phyloP scores from a whole-genome alignment of 2,888 invertebrate genomes.

The Agonopterix heracliana region DNA sequence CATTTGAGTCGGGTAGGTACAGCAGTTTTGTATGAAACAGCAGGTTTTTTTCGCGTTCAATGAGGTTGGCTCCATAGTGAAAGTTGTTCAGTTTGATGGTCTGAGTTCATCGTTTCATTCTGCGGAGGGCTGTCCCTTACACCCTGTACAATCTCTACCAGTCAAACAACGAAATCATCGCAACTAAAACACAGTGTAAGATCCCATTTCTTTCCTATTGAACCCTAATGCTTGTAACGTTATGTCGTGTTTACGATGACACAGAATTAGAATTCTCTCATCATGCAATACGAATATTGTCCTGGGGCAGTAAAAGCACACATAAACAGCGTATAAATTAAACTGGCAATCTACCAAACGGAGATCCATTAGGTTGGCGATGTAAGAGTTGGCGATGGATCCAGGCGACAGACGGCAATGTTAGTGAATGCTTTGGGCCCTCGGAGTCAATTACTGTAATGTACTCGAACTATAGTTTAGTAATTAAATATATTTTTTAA shows the following conservation, averaged over 20 bases:
- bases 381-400: constrained; percentile 20
- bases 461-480: too few relatives aligned
- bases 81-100: too few relatives aligned
- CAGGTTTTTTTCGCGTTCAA: too few relatives aligned
- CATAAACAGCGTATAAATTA: constrained; percentile 47
- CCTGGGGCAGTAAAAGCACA: constrained; percentile 37
- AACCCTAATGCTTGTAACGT: constrained; percentile 13
- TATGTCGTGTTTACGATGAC: constrained; percentile 43
- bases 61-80: too few relatives aligned
- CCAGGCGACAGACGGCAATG: constrained; percentile 34
- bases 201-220: not conserved
- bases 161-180: too few relatives aligned
- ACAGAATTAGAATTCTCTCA: constrained; percentile 50
- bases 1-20: too few relatives aligned
- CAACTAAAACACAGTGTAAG: not conserved
- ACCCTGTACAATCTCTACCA: too few relatives aligned
- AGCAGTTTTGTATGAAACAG: too few relatives aligned
- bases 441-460: not conserved
- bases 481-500: too few relatives aligned
- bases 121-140: too few relatives aligned
- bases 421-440: constrained; percentile 5
- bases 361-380: constrained; percentile 25
- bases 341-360: constrained; percentile 40
- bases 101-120: too few relatives aligned
- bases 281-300: constrained; percentile 40